Conservation (phyloP, 2,888 invertebrate genomes). For the Hydraecia micacea region DNA sequence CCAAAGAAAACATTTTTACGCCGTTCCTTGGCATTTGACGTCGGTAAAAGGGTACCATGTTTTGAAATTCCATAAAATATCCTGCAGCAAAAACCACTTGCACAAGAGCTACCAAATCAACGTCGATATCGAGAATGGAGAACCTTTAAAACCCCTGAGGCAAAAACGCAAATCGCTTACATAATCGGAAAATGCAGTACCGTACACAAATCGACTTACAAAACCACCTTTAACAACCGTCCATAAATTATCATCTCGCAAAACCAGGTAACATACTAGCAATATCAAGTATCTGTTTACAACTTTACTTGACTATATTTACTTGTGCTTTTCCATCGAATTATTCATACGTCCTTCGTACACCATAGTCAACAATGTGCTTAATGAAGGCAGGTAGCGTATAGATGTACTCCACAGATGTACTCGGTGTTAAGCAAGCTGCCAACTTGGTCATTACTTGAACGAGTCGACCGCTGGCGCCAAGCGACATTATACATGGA, state of each 20-base stretch:
- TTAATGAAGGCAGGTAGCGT: conserved; percentile 61
- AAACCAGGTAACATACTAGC: conserved; percentile 31
- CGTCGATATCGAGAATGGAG: conserved; percentile 16
- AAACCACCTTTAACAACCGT: conserved; percentile 21
- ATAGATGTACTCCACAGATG: conserved; percentile 57
- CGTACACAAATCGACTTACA: conserved; percentile 36
- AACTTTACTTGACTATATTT: conserved; percentile 39
- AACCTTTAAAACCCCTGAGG: conserved; percentile 27
- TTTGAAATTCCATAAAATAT: conserved; percentile 24
- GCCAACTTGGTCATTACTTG: conserved; percentile 70
- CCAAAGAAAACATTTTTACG: not conserved
- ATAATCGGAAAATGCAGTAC: conserved; percentile 45
- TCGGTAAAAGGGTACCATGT: not conserved
- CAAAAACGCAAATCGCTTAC: conserved; percentile 48
- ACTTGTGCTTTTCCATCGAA: conserved; percentile 56
- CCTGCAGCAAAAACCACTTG: conserved; percentile 32
- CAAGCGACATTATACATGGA: conserved; percentile 58
- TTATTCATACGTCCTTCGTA: conserved; percentile 63
- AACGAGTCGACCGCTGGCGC: conserved; percentile 57
- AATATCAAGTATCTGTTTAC: conserved; percentile 49
- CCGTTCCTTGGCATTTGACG: not conserved
- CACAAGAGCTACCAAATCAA: conserved; percentile 34
- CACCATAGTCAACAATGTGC: conserved; percentile 56
- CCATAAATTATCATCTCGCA: conserved; percentile 41
- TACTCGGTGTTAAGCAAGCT: conserved; percentile 71